Evolutionary conservation across 2,113 vertebrate genomes (phyloP).

Genomic region (Clarias batrachus): DNA sequence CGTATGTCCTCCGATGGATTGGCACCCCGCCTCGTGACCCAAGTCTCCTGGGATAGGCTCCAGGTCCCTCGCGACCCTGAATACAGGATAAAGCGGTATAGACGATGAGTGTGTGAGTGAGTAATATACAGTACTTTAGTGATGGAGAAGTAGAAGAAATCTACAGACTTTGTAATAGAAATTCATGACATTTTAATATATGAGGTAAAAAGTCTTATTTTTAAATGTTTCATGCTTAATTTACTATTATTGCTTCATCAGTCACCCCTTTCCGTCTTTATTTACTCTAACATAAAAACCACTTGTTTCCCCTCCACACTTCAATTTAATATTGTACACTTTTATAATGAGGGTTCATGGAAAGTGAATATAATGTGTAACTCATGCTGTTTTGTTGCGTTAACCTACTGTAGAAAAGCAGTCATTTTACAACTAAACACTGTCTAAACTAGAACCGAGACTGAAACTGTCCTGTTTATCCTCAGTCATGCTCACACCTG

Average conservation of each 20-base stretch:
- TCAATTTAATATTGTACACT: background rate
- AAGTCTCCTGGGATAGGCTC: too few relatives aligned
- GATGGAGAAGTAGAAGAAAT: background rate
- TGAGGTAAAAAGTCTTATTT: background rate
- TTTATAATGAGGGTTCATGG: background rate
- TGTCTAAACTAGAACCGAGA: slow-evolving; percentile 65
- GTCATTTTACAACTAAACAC: background rate
- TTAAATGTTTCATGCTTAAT: background rate
- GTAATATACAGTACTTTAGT: background rate
- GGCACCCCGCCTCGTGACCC: too few relatives aligned
- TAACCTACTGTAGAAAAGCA: background rate
- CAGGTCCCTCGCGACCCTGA: too few relatives aligned
- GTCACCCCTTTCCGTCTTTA: background rate
- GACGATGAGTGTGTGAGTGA: background rate
- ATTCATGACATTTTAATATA: background rate
- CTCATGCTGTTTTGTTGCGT: background rate
- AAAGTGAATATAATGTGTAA: background rate
- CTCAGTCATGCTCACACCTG: slow-evolving; percentile 45
- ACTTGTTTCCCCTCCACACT: background rate
- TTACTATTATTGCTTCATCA: background rate
- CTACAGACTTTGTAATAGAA: background rate
- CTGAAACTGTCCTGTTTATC: slow-evolving; percentile 59
- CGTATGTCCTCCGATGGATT: too few relatives aligned
- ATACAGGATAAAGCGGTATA: too few relatives aligned
- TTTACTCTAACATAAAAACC: background rate